Base-by-base conservation (phyloP, 2,888 invertebrate species). In the Monochamus alternatus region DNA sequence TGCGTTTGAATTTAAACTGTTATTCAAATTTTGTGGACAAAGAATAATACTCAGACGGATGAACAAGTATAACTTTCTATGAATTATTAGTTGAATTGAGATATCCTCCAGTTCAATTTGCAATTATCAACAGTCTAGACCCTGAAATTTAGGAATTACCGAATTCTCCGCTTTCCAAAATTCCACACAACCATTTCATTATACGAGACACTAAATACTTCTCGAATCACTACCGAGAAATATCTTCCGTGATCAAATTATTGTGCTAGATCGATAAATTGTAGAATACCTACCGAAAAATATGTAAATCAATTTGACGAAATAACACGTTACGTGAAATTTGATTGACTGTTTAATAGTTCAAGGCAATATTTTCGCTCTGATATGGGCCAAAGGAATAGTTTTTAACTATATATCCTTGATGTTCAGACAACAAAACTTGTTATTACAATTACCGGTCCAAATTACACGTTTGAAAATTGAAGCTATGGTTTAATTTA, bases 311-410 rank as follows among this genome's bases (percentile, higher is more conserved):
- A 60, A 14, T 51, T 64, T 69, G 47, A 63, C 65, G n/a, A 80
- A 80, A 78, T 80, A 79, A 80, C 68, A 80, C 73, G 78, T 74
- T 80, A 66, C 59, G 52, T 10, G 71, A 73, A 75, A 66, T 78
- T 78, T 76, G 80, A 80, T 78, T 80, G 80, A 78, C 78, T 75
- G 66, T 78, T 75, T 78, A 77, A 80, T 78, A 69, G 73, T 70
- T 67, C 70, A 65, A 75, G 58, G 66, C 60, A 78, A 74, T 73
- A 74, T 66, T 71, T 74, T 44, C 32, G 66, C 51, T 47, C 32
- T 51, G 60, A 70, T 70, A 38, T 63, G 38, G 71, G 51, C 62
- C 71, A 52, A 32, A 38, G 12, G 63, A 52, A 71, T 52, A 71
- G 62, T 62, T 71, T 51, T 44, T 63, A 71, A 71, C 47, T 63